Evolutionary conservation across 2,888 invertebrate species (phyloP).

Genomic region (Epinotia bilunana): DNA sequence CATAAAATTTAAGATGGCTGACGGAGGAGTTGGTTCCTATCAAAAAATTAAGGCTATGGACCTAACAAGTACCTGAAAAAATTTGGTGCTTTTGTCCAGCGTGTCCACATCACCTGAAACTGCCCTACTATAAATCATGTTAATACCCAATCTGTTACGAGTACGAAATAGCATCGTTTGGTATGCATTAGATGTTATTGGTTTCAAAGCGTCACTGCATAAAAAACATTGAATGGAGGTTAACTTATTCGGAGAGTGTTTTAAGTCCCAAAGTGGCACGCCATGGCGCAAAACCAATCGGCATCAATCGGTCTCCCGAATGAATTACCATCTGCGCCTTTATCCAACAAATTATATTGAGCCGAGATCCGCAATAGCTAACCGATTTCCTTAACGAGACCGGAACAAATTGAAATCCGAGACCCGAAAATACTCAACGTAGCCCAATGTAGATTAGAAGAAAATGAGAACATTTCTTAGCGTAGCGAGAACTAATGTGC

Average conservation of each 20-base stretch:
- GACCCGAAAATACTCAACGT: constrained; percentile 64
- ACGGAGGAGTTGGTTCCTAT: no score
- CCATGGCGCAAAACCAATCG: constrained; percentile 32
- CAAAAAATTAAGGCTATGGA: no score
- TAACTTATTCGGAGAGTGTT: constrained; percentile 30
- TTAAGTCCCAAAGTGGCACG: constrained; percentile 26
- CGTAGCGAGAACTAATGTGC: constrained; percentile 65
- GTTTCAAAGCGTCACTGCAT: constrained; percentile 16
- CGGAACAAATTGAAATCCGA: constrained; percentile 66
- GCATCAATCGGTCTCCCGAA: constrained; percentile 40
- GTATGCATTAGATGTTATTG: constrained; percentile 30
- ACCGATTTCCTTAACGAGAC: constrained; percentile 57
- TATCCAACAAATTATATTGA: constrained; percentile 43
- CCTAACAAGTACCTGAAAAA: no score
- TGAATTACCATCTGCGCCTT: constrained; percentile 42
- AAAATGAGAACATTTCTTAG: constrained; percentile 70
- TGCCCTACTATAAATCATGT: constrained; percentile 18
- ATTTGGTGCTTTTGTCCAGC: no score
- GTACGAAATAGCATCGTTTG: constrained; percentile 19
- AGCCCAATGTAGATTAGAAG: constrained; percentile 63
- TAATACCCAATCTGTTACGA: constrained; percentile 18
- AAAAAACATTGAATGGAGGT: constrained; percentile 22
- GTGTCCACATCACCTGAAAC: no score
- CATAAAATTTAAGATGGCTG: no score
- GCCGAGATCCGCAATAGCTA: constrained; percentile 53